phyloP scores from a whole-genome alignment of 2,888 invertebrate species.

The Latrodectus elegans region DNA sequence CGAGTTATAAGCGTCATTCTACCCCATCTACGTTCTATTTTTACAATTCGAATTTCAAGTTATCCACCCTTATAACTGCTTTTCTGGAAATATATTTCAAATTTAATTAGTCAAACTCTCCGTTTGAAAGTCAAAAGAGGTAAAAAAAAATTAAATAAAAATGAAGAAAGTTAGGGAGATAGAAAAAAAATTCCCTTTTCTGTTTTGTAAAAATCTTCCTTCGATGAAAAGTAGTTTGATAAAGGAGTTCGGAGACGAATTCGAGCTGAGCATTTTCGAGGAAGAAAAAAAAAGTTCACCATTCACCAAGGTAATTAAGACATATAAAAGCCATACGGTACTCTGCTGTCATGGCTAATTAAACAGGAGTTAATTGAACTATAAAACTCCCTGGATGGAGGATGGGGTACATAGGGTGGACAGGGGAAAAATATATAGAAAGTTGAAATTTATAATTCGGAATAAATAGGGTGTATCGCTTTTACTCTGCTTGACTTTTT shows the following conservation, averaged over 20 bases:
- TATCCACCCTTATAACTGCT: background rate
- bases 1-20: background rate
- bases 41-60: background rate
- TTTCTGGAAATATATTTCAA: slow-evolving; percentile 2
- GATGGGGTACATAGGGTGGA: background rate
- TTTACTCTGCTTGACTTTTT: background rate
- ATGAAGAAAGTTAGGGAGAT: background rate
- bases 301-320: background rate
- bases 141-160: background rate
- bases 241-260: slow-evolving; percentile 5
- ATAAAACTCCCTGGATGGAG: slow-evolving; percentile 14
- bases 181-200: background rate
- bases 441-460: background rate
- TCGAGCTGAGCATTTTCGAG: background rate
- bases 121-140: background rate
- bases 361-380: slow-evolving; percentile 23
- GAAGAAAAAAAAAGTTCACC: background rate
- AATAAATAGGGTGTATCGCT: background rate
- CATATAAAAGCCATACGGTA: background rate
- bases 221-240: background rate
- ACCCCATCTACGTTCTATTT: background rate
- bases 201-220: background rate
- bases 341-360: slow-evolving; percentile 21
- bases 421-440: background rate
- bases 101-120: slow-evolving; percentile 5